phyloP scores from a whole-genome alignment of 2,888 invertebrate genomes.

The Synergus gifuensis region DNA sequence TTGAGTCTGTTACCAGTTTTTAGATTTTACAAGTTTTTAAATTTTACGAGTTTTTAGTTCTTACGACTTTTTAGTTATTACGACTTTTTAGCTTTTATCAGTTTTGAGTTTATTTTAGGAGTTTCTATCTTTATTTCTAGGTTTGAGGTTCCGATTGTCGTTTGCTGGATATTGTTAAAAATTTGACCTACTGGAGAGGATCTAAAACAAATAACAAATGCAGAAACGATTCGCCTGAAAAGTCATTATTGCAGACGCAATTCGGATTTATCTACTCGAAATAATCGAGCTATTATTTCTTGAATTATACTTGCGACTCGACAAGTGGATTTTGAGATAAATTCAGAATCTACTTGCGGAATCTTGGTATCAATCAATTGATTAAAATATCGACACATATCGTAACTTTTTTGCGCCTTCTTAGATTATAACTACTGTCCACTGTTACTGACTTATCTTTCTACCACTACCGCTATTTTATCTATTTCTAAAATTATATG shows the following conservation, averaged over 20 bases:
- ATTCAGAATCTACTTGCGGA: conserved; percentile 8
- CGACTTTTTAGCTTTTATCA: background rate
- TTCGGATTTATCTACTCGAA: conserved; percentile 8
- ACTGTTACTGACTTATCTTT: conserved; percentile 45
- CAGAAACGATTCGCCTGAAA: conserved; percentile 42
- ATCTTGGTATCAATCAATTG: background rate
- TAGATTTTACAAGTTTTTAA: background rate
- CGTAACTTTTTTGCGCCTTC: conserved; percentile 42
- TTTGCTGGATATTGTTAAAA: conserved; percentile 23
- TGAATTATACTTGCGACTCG: background rate
- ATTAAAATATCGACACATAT: conserved; percentile 37
- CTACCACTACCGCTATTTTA: conserved; percentile 59
- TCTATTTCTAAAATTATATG: conserved; percentile 64
- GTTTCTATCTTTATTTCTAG: background rate
- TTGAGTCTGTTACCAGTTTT: no score
- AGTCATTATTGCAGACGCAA: background rate
- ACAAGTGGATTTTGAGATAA: background rate
- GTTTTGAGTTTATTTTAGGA: background rate
- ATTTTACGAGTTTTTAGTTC: background rate
- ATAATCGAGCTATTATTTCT: background rate
- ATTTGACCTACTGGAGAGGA: conserved; percentile 28
- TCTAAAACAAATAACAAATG: conserved; percentile 46
- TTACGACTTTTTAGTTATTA: background rate
- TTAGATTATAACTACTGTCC: conserved; percentile 47
- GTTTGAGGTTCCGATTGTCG: conserved; percentile 32